A percentile compares a stretch with the other conserved stretches of the same genome.
Evolutionary conservation across 2,797 vertebrate genomes (phyloP).

Genomic region (Myotis findleyi): DNA sequence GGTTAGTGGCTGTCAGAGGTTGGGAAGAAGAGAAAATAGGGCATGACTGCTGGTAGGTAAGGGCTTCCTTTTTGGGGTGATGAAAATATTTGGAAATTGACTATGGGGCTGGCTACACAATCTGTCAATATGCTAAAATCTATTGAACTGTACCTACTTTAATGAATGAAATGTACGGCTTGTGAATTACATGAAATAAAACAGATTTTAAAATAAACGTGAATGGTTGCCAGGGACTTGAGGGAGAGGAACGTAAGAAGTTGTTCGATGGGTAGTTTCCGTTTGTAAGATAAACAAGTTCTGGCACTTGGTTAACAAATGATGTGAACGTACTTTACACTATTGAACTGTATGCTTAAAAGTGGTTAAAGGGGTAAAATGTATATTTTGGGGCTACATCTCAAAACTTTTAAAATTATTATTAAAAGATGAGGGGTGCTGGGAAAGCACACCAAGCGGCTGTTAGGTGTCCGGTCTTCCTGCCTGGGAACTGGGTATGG

Average conservation of each 20-base stretch:
- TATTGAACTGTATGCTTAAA: neutral
- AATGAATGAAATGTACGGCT: neutral
- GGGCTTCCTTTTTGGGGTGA: too few relatives aligned
- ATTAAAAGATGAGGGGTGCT: neutral
- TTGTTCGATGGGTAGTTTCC: neutral
- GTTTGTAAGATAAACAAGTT: neutral
- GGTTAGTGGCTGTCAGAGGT: neutral
- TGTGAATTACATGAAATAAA: neutral
- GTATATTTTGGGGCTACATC: neutral
- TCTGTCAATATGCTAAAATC: neutral
- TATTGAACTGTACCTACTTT: accelerated
- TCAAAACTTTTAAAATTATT: neutral
- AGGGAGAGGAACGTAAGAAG: neutral
- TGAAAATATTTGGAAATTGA: neutral
- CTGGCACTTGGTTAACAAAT: neutral
- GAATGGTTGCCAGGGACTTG: neutral
- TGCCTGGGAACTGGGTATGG: accelerated
- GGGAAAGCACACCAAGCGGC: neutral
- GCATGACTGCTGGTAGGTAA: too few relatives aligned
- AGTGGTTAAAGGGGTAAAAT: neutral
- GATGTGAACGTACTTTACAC: neutral
- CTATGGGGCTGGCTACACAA: neutral
- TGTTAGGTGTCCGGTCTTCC: accelerated
- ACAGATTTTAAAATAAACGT: neutral
- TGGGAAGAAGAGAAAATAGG: neutral